These are phyloP conservation scores for Lagopus leucura DNA, from an alignment of 2,113 vertebrate species.

Conservation along the genomic window DNA sequence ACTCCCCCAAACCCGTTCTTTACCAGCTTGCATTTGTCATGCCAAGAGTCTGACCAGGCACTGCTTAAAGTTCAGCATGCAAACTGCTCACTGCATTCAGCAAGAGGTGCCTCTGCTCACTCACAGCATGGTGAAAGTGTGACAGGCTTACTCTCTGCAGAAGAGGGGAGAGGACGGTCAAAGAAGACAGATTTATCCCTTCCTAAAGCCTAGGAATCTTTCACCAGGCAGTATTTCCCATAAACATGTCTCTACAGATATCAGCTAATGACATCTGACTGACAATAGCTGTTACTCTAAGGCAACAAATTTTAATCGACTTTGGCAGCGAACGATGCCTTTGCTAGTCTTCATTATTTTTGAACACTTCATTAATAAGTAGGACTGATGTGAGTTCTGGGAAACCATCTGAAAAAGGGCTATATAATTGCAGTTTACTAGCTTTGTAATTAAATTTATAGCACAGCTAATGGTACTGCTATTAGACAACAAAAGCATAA, in stretches of 20 bases:
- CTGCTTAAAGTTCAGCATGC: background rate
- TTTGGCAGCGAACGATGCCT: background rate
- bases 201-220: background rate
- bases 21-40: background rate
- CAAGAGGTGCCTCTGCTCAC: background rate
- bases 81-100: background rate
- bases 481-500: background rate
- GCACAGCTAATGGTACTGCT: background rate
- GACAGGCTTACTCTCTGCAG: background rate
- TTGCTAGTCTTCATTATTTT: background rate
- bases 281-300: background rate
- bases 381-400: background rate
- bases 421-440: background rate
- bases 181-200: background rate
- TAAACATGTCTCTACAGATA: background rate
- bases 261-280: background rate
- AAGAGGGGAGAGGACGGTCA: background rate
- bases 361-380: background rate
- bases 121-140: background rate
- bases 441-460: constrained; percentile 16
- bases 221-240: background rate
- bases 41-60: background rate
- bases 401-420: background rate
- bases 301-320: background rate
- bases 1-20: background rate